Base-by-base conservation (phyloP, 2,888 invertebrate species). In the Saturnia japonica region DNA sequence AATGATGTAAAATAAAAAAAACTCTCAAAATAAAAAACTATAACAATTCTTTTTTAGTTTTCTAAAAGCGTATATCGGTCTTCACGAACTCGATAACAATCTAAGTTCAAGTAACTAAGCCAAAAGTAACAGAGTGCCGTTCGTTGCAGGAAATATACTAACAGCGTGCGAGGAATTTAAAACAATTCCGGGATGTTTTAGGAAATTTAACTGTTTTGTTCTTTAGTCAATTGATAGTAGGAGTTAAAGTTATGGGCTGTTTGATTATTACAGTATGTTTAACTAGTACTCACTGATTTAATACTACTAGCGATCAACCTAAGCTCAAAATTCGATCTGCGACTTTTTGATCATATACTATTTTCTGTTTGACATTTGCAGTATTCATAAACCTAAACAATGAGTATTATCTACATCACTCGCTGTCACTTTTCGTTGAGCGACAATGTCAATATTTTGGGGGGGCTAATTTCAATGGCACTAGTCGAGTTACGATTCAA, bases 31-130 rank as follows among this genome's bases (percentile, higher is more conserved):
- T 22, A 1, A 11, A 22, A 54, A 22, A 9, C 7, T 22, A n/a
- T 22, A 54, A 22, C 54, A 54, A 54, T 3, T 14, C 11, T 60
- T 64, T 40, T 64, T 40, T 40, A 6, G 40, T 64, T 64, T 40
- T 40, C 11, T 40, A 64, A 64, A 64, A 64, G 64, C 19, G n/a
- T 64, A 60, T 60, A 64, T 64, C 40, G 40, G 11, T 40, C n/a
- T 40, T 6, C 40, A 2, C 19, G 45, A 70, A 67, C 42, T 70
- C 70, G 70, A 70, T 70, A 70, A 70, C 70, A 70, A 70, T 51
- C 71, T 67, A 72, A 71, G 69, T 73, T 72, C 57, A 28, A 68
- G 68, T 67, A 73, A 70, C 71, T 69, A 54, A 70, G 66, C 42
- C 40, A 25, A 34, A 25, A 67, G 66, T 67, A 57, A 60, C 64